Base-by-base conservation (phyloP, 1,140 invertebrate species). In the Oppia nitens region DNA sequence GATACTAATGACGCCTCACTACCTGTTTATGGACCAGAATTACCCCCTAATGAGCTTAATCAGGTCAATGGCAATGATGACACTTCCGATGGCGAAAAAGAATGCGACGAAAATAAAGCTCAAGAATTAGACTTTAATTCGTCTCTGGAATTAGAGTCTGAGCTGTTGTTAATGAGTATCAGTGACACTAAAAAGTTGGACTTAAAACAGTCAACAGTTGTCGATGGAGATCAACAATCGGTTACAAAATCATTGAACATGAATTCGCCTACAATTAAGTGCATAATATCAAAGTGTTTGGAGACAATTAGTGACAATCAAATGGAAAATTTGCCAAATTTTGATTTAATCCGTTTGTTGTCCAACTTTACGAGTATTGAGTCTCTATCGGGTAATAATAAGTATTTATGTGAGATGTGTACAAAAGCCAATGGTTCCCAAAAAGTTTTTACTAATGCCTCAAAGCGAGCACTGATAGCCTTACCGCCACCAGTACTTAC, bases 401-500 rank as follows among this genome's bases (percentile, higher is more conserved):
- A 89, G 74, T 89, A 95, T 63, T 80, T 83, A 28, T 97, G 93
- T 71, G 84, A 91, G 64, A 78, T 79, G 48, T 97, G 93, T 69
- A 80, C 81, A 54, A 62, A 62, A 21, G 65, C 56, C 51, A 65
- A 64, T 65, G 52, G 25, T 63, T 57, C 55, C 66, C 61, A 61
- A 63, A 82, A 82, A 23, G 81, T 92, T 0, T 87, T 87, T 68
- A 91, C 84, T 1, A 84, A 87, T 69, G 88, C 90, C 32, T 86
- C 83, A 1, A 95, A 95, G 71, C 85, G 94, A 68, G 83, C 95
- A 68, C 75, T 95, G 1, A 83, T 98, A 14, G 85, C 83, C 58
- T 80, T 79, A 66, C 89, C 91, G 27, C 95, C 95, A 2, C 82
- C 89, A 3, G 81, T 97, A 59, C 76, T 98, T 0, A 97, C 96